phyloP scores from a whole-genome alignment of 2,113 vertebrate species.

The Cranoglanis bouderius region DNA sequence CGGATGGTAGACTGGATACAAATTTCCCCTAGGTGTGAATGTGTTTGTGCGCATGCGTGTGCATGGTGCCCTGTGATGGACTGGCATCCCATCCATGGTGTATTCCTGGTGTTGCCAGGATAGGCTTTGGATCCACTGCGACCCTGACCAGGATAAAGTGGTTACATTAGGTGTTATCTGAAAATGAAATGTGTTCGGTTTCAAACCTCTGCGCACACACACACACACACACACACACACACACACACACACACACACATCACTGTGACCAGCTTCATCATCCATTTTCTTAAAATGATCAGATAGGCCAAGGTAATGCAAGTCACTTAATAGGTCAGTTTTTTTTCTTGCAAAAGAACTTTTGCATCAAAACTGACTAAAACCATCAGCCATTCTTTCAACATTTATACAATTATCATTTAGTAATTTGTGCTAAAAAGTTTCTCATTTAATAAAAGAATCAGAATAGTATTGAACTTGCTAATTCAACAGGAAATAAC shows the following conservation, averaged over 20 bases:
- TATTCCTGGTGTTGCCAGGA: not conserved
- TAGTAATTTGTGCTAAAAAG: not conserved
- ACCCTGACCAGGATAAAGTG: not conserved
- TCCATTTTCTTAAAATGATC: not conserved
- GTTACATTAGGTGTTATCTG: not conserved
- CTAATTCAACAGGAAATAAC: not conserved
- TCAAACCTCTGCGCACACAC: not conserved
- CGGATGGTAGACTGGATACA: not conserved
- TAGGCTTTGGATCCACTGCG: not conserved
- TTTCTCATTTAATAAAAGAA: not conserved
- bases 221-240: slow-evolving; percentile 1
- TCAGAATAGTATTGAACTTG: not conserved
- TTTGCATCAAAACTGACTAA: not conserved
- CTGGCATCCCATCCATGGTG: not conserved
- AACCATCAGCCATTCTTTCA: not conserved
- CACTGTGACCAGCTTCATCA: not conserved
- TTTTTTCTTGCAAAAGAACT: not conserved
- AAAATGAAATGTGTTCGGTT: not conserved
- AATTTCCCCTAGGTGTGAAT: not conserved
- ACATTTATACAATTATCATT: not conserved
- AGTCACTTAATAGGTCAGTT: not conserved
- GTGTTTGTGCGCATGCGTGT: not conserved
- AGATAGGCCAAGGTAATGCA: not conserved
- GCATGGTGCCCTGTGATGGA: not conserved
- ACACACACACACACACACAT: not conserved